phyloP scores from a whole-genome alignment of 2,888 invertebrate species.

The Myopa testacea region DNA sequence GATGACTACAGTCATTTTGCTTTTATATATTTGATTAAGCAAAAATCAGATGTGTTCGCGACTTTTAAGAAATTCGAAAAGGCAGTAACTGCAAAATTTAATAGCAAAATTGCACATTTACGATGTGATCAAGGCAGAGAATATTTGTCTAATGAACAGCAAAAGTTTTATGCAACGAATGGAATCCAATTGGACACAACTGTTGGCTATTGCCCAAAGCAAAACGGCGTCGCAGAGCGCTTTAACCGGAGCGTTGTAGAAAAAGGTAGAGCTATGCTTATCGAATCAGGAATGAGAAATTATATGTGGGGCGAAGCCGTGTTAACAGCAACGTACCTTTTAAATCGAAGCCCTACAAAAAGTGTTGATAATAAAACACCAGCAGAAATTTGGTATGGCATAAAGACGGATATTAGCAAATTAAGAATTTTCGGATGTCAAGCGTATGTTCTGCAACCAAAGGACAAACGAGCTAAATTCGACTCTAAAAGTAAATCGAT shows the following conservation, averaged over 20 bases:
- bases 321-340: slow-evolving; percentile 33
- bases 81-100: slow-evolving; percentile 37
- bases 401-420: slow-evolving; percentile 41
- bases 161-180: slow-evolving; percentile 30
- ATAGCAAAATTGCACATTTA: slow-evolving; percentile 26
- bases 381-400: slow-evolving; percentile 43
- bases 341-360: slow-evolving; percentile 34
- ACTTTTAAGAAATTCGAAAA: slow-evolving; percentile 40
- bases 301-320: slow-evolving; percentile 45
- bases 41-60: slow-evolving; percentile 41
- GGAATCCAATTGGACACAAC: slow-evolving; percentile 42
- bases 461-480: slow-evolving; percentile 46
- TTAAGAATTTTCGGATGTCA: slow-evolving; percentile 48
- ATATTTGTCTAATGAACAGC: slow-evolving; percentile 41
- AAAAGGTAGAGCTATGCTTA: slow-evolving; percentile 38
- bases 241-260: slow-evolving; percentile 39
- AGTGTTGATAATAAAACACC: slow-evolving; percentile 42
- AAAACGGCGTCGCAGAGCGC: slow-evolving; percentile 42
- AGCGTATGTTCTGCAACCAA: slow-evolving; percentile 46
- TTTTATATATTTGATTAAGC: slow-evolving; percentile 31
- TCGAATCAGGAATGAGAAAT: slow-evolving; percentile 33
- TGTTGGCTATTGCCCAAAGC: slow-evolving; percentile 41
- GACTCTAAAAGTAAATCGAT: slow-evolving; percentile 34
- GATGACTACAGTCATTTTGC: slow-evolving; percentile 39
- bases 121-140: slow-evolving; percentile 39